Evolutionary conservation across 2,113 vertebrate species (phyloP), one percentile per base, ranked within the genome.

Genomic region (Xenopus laevis): DNA sequence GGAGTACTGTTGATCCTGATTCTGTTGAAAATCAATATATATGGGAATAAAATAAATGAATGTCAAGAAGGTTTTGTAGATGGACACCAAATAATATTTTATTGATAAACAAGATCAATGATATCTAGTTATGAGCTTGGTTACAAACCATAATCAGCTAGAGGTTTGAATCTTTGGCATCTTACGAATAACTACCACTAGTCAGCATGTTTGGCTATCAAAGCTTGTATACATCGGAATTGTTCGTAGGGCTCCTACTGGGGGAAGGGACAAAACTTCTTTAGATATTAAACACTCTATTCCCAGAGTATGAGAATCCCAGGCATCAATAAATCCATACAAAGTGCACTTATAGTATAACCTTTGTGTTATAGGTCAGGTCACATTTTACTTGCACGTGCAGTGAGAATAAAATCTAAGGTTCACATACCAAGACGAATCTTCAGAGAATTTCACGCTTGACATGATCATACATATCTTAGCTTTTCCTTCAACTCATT

Each of bases 321-420:
- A 83, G 59, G 69, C 53, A 18, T 65, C 60, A 79, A 83, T 71
- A 60, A 71, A 78, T 52, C 63, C 15, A 66, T 58, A 70, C 18
- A 15, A 65, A 21, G 64, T 13, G 46, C 16, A 12, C 58, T 33
- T 18, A 44, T 11, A 23, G 9, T 12, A 23, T 63, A 60, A n/a
- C 21, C 50, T 46, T 13, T 33, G 18, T 17, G 46, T 68, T 40
- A 15, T 53, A n/a, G 73, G 66, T 69, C 50, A 52, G 73, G 73
- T 50, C 53, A 74, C 64, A 67, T 59, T 45, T 57, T 76, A 63
- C 15, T 17, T 45, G 59, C 73, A 76, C 66, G 66, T 76, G 73
- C 66, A 18, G 23, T 61, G 59, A 53, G 53, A 57, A 33, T 9
- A 5, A 55, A 30, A 76, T 76, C 73, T 76, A 60, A 69, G 46